A percentile compares a stretch with the other conserved stretches of the same genome.
Conservation (phyloP, 2,113 vertebrate species). For the Neogobius melanostomus region DNA sequence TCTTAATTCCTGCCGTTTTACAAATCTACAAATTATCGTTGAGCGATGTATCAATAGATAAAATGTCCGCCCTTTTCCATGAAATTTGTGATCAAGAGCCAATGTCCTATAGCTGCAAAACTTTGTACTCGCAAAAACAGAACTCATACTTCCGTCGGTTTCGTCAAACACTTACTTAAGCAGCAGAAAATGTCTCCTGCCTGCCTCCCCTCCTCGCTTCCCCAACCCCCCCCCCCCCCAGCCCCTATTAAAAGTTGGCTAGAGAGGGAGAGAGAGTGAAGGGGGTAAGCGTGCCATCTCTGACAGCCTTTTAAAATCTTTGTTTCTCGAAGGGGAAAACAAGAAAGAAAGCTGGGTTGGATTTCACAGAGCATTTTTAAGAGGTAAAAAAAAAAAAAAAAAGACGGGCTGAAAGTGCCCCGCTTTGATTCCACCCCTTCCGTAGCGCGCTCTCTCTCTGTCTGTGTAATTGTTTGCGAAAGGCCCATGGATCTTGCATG, state of each 20-base stretch:
- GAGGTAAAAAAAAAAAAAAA: constrained; percentile 41
- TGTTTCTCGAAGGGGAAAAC: constrained; percentile 11
- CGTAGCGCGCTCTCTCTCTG: too few species aligned
- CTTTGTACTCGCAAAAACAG: too few species aligned
- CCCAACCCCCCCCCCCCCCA: background rate
- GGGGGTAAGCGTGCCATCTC: constrained; percentile 28
- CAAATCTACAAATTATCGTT: too few species aligned
- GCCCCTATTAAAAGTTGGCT: constrained; percentile 40
- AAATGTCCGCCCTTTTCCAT: too few species aligned
- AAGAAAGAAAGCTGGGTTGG: constrained; percentile 18
- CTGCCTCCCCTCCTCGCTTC: too few species aligned
- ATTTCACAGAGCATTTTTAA: constrained; percentile 63
- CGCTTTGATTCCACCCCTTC: background rate
- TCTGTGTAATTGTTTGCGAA: background rate
- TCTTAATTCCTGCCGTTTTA: too few species aligned
- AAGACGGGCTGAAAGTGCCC: constrained; percentile 31
- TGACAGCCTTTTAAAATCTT: constrained; percentile 32
- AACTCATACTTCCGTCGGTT: constrained; percentile 21
- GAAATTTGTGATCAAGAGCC: too few species aligned
- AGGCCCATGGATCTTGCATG: background rate
- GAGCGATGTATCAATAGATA: too few species aligned
- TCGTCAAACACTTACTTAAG: constrained; percentile 58
- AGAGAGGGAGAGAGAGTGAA: background rate
- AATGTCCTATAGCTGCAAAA: too few species aligned
- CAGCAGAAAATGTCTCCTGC: constrained; percentile 56